Conservation (phyloP, 2,797 vertebrate species). For the Heteromormyrus szaboi region DNA sequence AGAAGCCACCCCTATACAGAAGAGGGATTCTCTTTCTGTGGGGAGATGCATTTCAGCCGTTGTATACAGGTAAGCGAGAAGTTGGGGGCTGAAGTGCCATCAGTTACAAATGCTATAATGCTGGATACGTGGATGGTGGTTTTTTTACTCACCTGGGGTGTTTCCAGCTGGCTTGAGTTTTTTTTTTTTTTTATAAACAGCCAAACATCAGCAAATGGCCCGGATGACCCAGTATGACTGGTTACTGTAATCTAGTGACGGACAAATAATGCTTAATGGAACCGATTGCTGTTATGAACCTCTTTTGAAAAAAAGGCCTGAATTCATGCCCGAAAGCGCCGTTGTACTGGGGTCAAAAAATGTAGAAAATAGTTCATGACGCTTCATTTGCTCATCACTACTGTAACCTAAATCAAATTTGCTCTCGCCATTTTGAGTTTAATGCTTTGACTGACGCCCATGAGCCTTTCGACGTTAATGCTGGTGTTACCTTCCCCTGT, state of each 20-base stretch:
- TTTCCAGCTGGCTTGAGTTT: not conserved
- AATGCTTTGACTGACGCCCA: not conserved
- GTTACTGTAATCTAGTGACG: not conserved
- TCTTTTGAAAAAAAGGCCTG: not conserved
- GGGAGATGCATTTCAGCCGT: constrained; percentile 70
- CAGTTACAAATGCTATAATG: not conserved
- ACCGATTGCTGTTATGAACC: not conserved
- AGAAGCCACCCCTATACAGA: constrained; percentile 73
- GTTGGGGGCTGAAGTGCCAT: not conserved
- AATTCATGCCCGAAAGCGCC: not conserved
- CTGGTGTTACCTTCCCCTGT: not conserved
- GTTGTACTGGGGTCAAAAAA: not conserved
- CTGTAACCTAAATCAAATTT: not conserved
- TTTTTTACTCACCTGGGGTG: not conserved
- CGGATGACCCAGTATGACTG: not conserved
- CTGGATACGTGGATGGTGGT: not conserved
- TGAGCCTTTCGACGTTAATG: not conserved
- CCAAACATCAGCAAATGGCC: not conserved
- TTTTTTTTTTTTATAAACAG: not conserved
- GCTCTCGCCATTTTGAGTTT: not conserved
- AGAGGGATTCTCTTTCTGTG: constrained; percentile 65
- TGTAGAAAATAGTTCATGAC: not conserved
- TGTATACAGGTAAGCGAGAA: constrained; percentile 70
- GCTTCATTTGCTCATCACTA: not conserved
- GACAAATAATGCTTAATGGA: not conserved